Evolutionary conservation across 1,140 invertebrate species (phyloP).

Genomic region (Caerostris darwini): DNA sequence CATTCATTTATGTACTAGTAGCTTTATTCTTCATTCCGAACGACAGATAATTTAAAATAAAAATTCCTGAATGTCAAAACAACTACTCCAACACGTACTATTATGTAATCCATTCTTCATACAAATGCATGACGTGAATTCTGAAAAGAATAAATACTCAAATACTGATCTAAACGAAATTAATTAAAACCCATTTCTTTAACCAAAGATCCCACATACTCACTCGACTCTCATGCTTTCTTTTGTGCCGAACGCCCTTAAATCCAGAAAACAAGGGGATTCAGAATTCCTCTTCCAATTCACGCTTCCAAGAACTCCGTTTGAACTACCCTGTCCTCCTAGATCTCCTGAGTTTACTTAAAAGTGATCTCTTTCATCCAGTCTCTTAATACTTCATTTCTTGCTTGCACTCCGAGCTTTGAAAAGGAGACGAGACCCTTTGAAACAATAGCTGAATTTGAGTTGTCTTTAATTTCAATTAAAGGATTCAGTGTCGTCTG

Average conservation of each 20-base stretch:
- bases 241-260: not conserved
- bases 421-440: slow-evolving; percentile 1
- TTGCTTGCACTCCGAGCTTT: not conserved
- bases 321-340: not conserved
- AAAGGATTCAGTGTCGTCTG: not conserved
- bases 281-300: not conserved
- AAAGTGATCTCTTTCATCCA: not conserved
- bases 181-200: not conserved
- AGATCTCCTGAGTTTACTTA: slow-evolving; percentile 41
- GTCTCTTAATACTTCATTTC: slow-evolving; percentile 30
- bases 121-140: not conserved
- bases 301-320: slow-evolving; percentile 16
- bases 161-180: not conserved
- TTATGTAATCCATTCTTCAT: not conserved
- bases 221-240: not conserved
- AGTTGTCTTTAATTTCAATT: slow-evolving; percentile 71
- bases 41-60: not conserved
- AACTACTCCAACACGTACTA: not conserved
- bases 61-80: not conserved
- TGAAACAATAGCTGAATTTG: slow-evolving; percentile 58
- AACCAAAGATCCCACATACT: not conserved
- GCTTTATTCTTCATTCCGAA: not conserved
- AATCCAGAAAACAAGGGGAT: not conserved
- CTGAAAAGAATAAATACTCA: not conserved
- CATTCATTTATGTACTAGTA: not conserved